A percentile compares a stretch with the other conserved stretches of the same genome.
Evolutionary conservation across 2,113 vertebrate species (phyloP).

Genomic region (Dinomys branickii): DNA sequence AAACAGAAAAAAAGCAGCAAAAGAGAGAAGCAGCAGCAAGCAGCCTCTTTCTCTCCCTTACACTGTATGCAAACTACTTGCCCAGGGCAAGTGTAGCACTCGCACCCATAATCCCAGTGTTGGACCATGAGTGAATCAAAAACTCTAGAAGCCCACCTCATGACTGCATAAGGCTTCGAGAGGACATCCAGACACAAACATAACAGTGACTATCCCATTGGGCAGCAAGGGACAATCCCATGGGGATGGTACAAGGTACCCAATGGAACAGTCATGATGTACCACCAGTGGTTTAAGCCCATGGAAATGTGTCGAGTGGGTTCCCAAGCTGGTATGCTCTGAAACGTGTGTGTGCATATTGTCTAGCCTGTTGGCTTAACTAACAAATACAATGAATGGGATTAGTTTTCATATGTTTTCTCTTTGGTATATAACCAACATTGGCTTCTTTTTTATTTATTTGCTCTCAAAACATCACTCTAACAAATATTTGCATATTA

Average conservation of each 20-base stretch:
- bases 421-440: not conserved
- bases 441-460: not conserved
- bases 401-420: not conserved
- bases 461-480: not conserved
- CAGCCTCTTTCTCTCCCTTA: too few relatives aligned
- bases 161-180: too few relatives aligned
- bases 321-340: not conserved
- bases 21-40: too few relatives aligned
- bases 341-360: not conserved
- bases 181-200: too few relatives aligned
- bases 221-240: not conserved
- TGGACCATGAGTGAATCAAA: too few relatives aligned
- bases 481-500: not conserved
- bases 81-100: too few relatives aligned
- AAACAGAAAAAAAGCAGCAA: too few relatives aligned
- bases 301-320: not conserved
- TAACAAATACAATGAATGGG: not conserved
- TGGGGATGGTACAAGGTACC: not conserved
- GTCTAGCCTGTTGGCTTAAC: not conserved
- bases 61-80: too few relatives aligned
- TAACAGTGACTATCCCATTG: too few relatives aligned
- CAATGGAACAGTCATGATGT: not conserved
- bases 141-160: too few relatives aligned
- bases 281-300: not conserved
- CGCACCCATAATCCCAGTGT: too few relatives aligned